phyloP scores from a whole-genome alignment of 1,140 invertebrate species.

The Solenopsis invicta region DNA sequence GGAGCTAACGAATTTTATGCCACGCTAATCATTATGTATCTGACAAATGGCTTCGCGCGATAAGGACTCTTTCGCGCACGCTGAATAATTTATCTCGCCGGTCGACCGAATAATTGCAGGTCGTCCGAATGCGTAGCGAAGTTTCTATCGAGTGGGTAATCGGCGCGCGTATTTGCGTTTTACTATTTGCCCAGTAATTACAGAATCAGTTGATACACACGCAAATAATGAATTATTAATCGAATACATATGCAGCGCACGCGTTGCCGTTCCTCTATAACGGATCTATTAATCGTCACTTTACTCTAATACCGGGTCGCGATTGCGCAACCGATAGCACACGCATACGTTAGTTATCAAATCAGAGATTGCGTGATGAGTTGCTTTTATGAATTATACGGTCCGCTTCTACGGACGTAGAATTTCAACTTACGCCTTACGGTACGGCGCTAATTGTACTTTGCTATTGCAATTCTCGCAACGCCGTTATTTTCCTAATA shows the following conservation, averaged over 20 bases:
- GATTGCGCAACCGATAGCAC: constrained; percentile 19
- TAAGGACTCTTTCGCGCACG: constrained; percentile 54
- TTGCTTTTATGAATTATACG: neutral
- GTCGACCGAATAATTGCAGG: constrained; percentile 72
- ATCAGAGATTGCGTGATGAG: constrained; percentile 25
- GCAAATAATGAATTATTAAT: constrained; percentile 71
- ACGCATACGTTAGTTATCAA: constrained; percentile 31
- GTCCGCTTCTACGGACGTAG: neutral
- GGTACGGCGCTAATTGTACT: constrained; percentile 14
- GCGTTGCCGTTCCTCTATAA: neutral
- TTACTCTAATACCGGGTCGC: constrained; percentile 25
- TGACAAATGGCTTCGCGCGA: constrained; percentile 57
- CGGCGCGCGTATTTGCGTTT: constrained; percentile 67
- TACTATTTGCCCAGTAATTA: constrained; percentile 73
- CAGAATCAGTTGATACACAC: constrained; percentile 60
- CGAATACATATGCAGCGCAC: constrained; percentile 40
- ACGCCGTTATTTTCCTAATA: constrained; percentile 40
- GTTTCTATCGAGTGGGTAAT: constrained; percentile 68
- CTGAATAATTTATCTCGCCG: constrained; percentile 72
- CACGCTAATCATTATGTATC: constrained; percentile 39
- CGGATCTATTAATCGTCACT: constrained; percentile 68
- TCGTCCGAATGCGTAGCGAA: constrained; percentile 56
- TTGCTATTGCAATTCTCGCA: neutral
- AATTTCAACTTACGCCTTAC: neutral
- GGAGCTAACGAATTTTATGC: constrained; percentile 47